Evolutionary conservation across 1,140 invertebrate species (phyloP), one percentile per base, ranked within the genome.

Genomic region (Drosophila repleta): DNA sequence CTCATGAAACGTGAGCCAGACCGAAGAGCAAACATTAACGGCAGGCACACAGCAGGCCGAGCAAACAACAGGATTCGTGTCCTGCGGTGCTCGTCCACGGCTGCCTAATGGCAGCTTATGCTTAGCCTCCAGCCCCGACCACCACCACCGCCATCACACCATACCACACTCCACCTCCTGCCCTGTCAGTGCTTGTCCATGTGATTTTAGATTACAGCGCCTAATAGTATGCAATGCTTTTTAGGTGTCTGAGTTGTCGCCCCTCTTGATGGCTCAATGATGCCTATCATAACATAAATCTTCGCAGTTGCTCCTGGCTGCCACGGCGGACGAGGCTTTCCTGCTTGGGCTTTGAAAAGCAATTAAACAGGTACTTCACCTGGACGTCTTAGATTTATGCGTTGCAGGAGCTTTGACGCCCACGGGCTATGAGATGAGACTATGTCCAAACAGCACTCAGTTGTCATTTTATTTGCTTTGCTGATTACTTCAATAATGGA

Each of bases 211-310:
- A 87, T 87, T 87, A 81, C 82, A 60, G 55, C 56, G 76, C 69
- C 69, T 81, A 74, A 82, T 79, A 71, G 66, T 83, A 83, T 82
- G 75, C 79, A 83, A 64, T 79, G 79, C 77, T 79, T 75, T 81
- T 73, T 53, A 41, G 51, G 41, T 66, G 56, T 57, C 65, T 56
- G 43, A 63, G 60, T 64, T 68, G 41, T 67, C 29, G 53, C 37
- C 64, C 46, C 20, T 37, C 26, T 26, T 70, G 82, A 78, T 60
- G 82, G 51, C 71, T 74, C 84, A 78, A 87, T 82, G 82, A 87
- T 82, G 79, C 65, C 83, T 79, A 88, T 88, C 79, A 88, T 88
- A 88, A 76, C 69, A 87, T 87, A 88, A 87, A 88, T 87, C 83
- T 79, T 71, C 32, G 21, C 35, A 24, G 48, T 71, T 13, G 65